Evolutionary conservation across 2,888 invertebrate genomes (phyloP).

Genomic region (Serrognathus titanus): DNA sequence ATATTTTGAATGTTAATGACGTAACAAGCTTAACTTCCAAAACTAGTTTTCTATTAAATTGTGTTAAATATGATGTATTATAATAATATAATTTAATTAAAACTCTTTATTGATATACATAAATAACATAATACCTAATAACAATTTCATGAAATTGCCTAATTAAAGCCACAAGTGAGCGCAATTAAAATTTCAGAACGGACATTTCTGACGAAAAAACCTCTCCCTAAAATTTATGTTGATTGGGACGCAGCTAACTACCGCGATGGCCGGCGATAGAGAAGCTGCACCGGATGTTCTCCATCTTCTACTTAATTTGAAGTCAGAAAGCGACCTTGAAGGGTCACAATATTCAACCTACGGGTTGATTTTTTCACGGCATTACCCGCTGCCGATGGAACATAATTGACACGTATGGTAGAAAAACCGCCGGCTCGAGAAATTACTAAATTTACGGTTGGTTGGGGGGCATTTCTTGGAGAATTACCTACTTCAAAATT

Average conservation of each 20-base stretch:
- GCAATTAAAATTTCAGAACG: no score
- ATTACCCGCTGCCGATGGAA: background rate
- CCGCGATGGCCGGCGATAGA: background rate
- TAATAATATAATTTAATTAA: background rate
- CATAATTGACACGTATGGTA: conserved; percentile 8
- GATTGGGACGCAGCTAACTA: background rate
- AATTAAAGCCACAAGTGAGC: no score
- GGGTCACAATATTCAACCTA: conserved; percentile 5
- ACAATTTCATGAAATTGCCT: no score
- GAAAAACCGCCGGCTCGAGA: no score
- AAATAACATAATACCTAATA: background rate
- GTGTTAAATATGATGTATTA: no score
- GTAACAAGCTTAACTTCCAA: no score
- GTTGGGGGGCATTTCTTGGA: no score
- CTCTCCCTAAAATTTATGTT: conserved; percentile 11
- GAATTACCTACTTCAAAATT: no score
- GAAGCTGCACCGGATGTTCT: conserved; percentile 11
- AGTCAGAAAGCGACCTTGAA: conserved; percentile 11
- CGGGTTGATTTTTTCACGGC: background rate
- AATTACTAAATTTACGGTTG: no score
- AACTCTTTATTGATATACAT: background rate
- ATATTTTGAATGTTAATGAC: no score
- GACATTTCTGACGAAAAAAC: background rate
- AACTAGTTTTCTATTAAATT: no score
- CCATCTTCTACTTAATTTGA: conserved; percentile 11